phyloP scores from a whole-genome alignment of 2,797 vertebrate species.

The Gorsachius magnificus region DNA sequence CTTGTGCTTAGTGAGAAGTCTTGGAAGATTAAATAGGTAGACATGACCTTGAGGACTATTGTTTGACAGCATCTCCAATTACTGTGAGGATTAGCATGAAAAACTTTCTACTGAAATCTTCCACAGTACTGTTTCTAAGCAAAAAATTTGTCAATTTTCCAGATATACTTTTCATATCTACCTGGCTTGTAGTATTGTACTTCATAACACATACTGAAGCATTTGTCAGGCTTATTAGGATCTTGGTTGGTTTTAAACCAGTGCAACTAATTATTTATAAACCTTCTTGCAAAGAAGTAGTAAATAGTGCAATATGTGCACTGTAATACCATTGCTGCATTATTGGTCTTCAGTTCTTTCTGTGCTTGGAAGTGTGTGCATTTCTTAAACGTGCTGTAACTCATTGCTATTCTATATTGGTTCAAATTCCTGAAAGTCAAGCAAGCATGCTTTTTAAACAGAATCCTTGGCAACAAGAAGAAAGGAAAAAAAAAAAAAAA shows the following conservation, averaged over 20 bases:
- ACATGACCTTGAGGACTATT: neutral
- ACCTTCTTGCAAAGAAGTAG: neutral
- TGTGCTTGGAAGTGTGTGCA: neutral
- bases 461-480: slow-evolving; percentile 47
- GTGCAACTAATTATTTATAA: neutral
- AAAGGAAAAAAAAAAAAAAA: neutral
- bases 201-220: neutral
- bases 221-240: neutral
- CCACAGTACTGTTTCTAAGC: neutral
- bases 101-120: neutral
- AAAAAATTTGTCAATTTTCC: neutral
- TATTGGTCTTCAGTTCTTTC: neutral
- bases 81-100: neutral
- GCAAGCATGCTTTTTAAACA: slow-evolving; percentile 50
- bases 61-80: neutral
- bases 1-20: neutral
- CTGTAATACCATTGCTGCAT: neutral
- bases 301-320: neutral
- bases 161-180: neutral
- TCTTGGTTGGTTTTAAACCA: neutral
- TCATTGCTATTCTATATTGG: neutral
- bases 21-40: neutral
- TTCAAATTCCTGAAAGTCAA: slow-evolving; percentile 53
- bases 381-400: neutral
- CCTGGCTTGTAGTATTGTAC: neutral